phyloP scores from a whole-genome alignment of 92 coral and sea anemone species.

The Porites cylindrica region DNA sequence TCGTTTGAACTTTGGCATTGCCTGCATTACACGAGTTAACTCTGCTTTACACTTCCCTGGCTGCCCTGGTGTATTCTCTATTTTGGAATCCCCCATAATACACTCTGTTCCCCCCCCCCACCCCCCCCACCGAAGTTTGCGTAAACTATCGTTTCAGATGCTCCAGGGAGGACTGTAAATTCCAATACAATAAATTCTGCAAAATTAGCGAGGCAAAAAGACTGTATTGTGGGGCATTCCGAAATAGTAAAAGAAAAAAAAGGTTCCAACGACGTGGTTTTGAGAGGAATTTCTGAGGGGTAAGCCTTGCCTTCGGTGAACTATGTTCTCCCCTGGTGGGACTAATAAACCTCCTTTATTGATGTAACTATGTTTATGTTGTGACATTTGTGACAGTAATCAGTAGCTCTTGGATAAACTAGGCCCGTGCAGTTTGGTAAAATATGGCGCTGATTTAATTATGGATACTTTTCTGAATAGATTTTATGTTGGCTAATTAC shows the following conservation, averaged over 20 bases:
- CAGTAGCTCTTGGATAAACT: too few species aligned
- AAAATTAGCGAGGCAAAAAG: too few species aligned
- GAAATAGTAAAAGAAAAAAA: too few species aligned
- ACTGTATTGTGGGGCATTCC: too few species aligned
- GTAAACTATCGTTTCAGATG: too few species aligned
- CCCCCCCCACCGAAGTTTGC: too few species aligned
- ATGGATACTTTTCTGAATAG: neutral
- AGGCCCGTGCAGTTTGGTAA: neutral
- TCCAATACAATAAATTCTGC: too few species aligned
- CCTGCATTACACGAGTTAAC: neutral
- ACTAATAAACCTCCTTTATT: neutral
- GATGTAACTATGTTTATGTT: neutral
- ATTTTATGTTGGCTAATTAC: neutral
- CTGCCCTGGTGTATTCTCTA: neutral
- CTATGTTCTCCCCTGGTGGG: neutral
- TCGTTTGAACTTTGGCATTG: neutral
- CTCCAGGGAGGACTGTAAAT: too few species aligned
- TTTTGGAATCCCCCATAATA: too few species aligned
- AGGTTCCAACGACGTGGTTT: neutral
- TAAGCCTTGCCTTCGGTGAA: neutral
- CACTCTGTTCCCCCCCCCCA: too few species aligned
- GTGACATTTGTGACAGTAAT: neutral
- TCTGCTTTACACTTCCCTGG: neutral
- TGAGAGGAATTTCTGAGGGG: neutral
- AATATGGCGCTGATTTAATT: neutral